phyloP scores from a whole-genome alignment of 2,113 vertebrate species.

The Baryphthengus martii region DNA sequence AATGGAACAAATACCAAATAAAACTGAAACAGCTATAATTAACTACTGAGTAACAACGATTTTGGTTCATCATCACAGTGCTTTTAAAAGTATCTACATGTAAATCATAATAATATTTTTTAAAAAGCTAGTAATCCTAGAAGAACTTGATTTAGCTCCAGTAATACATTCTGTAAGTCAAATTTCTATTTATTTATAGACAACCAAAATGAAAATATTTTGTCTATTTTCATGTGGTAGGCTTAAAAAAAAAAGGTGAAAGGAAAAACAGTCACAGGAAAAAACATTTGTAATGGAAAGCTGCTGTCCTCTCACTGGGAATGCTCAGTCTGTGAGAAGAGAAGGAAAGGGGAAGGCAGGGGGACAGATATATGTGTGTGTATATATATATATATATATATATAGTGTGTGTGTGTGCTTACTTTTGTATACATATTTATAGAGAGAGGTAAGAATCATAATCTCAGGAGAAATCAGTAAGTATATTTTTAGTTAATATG shows the following conservation, averaged over 20 bases:
- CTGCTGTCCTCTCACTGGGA: background rate
- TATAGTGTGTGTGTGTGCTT: background rate
- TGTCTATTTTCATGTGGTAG: background rate
- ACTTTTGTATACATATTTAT: background rate
- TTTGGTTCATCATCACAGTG: background rate
- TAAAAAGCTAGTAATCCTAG: background rate
- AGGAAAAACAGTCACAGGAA: constrained; percentile 10
- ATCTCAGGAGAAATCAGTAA: background rate
- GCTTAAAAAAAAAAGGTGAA: constrained; percentile 27
- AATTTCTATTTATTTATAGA: constrained; percentile 34
- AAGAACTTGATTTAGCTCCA: background rate
- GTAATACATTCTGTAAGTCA: background rate
- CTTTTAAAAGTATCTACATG: background rate
- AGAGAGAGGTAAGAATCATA: background rate
- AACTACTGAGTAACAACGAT: background rate
- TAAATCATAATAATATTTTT: background rate
- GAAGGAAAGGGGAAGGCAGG: background rate
- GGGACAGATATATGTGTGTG: background rate
- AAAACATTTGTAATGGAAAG: constrained; percentile 35
- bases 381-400: background rate
- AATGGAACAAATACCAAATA: background rate
- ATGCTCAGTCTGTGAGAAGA: background rate
- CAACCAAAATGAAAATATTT: constrained; percentile 37
- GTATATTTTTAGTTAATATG: background rate
- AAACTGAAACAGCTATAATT: background rate